These are phyloP conservation scores for Enteromius thamalakanensis DNA, from an alignment of 2,797 vertebrate species.

Conservation along the genomic window DNA sequence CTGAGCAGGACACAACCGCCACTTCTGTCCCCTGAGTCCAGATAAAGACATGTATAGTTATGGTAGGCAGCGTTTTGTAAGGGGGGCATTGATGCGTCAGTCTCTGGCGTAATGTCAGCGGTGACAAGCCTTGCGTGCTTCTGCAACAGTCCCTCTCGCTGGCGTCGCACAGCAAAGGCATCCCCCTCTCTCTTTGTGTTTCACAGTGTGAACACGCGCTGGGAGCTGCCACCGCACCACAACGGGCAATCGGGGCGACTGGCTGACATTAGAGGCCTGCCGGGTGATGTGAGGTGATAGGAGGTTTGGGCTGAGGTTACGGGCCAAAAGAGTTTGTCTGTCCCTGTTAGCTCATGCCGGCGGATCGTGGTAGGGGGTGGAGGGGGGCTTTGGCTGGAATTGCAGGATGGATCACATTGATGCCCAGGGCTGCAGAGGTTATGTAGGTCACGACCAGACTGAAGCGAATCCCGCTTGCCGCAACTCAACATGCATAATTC, in stretches of 20 bases:
- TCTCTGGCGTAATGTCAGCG: conserved; percentile 35
- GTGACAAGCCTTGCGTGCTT: conserved; percentile 60
- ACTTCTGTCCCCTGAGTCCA: conserved; percentile 43
- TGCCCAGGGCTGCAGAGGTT: conserved; percentile 78
- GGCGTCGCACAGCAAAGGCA: conserved; percentile 39
- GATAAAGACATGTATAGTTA: conserved; percentile 53
- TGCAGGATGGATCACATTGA: conserved; percentile 68
- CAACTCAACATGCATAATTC: conserved; percentile 82
- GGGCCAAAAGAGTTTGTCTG: conserved; percentile 65
- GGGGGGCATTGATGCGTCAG: conserved; percentile 31
- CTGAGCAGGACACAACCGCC: conserved; percentile 65
- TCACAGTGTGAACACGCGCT: conserved; percentile 60
- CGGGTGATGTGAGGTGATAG: conserved; percentile 69
- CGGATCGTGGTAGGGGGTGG: conserved; percentile 60
- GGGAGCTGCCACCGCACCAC: conserved; percentile 58
- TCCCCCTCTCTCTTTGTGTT: conserved; percentile 69
- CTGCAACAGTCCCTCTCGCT: conserved; percentile 24
- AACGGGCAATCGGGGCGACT: conserved; percentile 51
- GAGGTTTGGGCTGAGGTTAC: conserved; percentile 61
- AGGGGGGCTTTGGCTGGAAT: conserved; percentile 51
- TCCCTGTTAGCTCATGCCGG: conserved; percentile 68
- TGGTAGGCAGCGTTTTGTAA: conserved; percentile 41
- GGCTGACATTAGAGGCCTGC: conserved; percentile 59
- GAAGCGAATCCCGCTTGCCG: conserved; percentile 73
- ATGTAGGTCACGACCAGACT: conserved; percentile 81